phyloP scores from a whole-genome alignment of 2,888 invertebrate genomes.

The Seladonia tumulorum region DNA sequence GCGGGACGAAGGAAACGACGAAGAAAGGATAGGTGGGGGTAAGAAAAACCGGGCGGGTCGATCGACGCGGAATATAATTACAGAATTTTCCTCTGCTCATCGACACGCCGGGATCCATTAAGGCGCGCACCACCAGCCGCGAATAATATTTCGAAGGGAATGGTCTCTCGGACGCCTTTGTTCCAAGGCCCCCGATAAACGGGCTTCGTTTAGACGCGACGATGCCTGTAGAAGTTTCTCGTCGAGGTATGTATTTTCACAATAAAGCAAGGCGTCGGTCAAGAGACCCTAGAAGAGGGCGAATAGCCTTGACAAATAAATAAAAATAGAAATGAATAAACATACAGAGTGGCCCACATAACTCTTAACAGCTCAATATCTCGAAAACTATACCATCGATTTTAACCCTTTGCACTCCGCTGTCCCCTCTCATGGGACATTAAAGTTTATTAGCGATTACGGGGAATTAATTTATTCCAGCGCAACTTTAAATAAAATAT shows the following conservation, averaged over 20 bases:
- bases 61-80: constrained; percentile 38
- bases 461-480: too few species aligned
- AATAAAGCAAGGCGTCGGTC: constrained; percentile 1
- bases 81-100: constrained; percentile 14
- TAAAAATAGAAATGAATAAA: too few species aligned
- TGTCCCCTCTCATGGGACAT: too few species aligned
- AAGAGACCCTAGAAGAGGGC: background rate
- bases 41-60: background rate
- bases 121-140: constrained; percentile 5
- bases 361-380: too few species aligned
- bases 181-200: constrained; percentile 22
- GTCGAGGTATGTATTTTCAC: constrained; percentile 8
- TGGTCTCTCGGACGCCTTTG: constrained; percentile 22
- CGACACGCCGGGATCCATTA: constrained; percentile 28
- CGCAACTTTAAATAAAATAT: too few species aligned
- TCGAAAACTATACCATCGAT: too few species aligned
- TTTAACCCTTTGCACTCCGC: too few species aligned
- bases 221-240: constrained; percentile 1
- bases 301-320: background rate
- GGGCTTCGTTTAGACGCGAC: constrained; percentile 16
- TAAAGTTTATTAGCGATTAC: too few species aligned
- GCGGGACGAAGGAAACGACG: background rate
- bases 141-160: constrained; percentile 34
- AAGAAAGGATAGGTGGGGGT: background rate
- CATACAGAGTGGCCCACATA: too few species aligned